These are phyloP conservation scores for Ophion obscuratus DNA, from an alignment of 2,888 invertebrate genomes.

Conservation along the genomic window DNA sequence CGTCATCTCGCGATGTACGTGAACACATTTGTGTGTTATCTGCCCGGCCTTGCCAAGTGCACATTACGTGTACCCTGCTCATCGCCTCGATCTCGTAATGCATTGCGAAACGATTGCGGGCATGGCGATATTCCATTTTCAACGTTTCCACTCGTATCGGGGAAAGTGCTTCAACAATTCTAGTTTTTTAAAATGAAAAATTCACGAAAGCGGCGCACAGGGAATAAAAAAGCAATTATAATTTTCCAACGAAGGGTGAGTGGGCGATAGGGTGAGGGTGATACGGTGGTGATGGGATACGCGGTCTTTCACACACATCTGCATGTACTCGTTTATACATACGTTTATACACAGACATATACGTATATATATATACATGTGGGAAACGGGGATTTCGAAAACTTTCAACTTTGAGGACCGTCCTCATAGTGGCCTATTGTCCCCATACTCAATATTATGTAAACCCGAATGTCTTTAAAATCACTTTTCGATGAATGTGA, in stretches of 20 bases:
- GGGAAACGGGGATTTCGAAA: background rate
- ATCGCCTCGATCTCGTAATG: conserved; percentile 28
- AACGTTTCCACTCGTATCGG: background rate
- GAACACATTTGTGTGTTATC: conserved; percentile 40
- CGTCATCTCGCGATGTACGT: conserved; percentile 41
- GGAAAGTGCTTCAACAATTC: background rate
- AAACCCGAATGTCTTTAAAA: background rate
- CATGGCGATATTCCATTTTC: background rate
- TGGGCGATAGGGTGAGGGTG: conserved; percentile 14
- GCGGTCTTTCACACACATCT: background rate
- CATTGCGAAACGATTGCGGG: conserved; percentile 30
- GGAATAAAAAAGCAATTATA: conserved; percentile 56
- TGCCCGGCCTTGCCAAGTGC: conserved; percentile 20
- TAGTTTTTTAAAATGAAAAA: conserved; percentile 10
- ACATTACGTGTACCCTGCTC: conserved; percentile 2
- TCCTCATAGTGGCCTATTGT: background rate
- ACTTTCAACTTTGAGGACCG: background rate
- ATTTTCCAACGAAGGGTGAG: conserved; percentile 51
- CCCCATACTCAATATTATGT: background rate
- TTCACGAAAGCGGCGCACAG: background rate
- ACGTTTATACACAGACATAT: background rate
- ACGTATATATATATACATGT: background rate
- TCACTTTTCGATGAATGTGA: background rate
- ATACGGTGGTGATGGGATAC: conserved; percentile 30
- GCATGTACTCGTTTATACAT: background rate